Evolutionary conservation across 2,888 invertebrate species (phyloP).

Genomic region (Hirtodrosophila cameraria): DNA sequence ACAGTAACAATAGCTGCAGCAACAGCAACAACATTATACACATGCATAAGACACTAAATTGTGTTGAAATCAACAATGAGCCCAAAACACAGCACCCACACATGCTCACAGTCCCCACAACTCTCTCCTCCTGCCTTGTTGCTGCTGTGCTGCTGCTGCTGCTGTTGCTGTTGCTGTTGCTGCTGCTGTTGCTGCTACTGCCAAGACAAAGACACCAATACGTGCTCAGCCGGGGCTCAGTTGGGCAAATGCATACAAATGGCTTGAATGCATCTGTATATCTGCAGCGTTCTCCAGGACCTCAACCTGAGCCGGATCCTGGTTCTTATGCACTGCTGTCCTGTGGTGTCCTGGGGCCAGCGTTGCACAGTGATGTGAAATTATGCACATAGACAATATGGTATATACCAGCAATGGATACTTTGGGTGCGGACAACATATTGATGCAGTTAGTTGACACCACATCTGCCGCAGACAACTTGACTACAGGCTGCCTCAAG

Average conservation of each 20-base stretch:
- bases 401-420: conserved; percentile 59
- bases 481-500: conserved; percentile 31
- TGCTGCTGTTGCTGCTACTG: conserved; percentile 12
- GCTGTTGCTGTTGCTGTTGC: neutral
- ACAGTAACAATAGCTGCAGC: conserved; percentile 27
- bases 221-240: conserved; percentile 61
- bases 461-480: conserved; percentile 27
- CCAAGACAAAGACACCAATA: conserved; percentile 46
- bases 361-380: conserved; percentile 55
- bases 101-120: conserved; percentile 14
- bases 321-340: conserved; percentile 1
- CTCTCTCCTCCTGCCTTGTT: too few relatives aligned
- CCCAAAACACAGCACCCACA: conserved; percentile 58
- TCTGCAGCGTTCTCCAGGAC: conserved; percentile 22
- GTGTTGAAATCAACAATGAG: conserved; percentile 81
- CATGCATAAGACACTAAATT: conserved; percentile 77
- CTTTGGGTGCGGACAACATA: conserved; percentile 62
- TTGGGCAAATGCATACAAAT: conserved; percentile 72
- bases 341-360: conserved; percentile 3
- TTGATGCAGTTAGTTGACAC: conserved; percentile 69
- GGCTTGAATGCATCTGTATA: conserved; percentile 43
- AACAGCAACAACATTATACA: conserved; percentile 30
- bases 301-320: neutral
- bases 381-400: conserved; percentile 73
- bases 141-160: neutral